Conservation (phyloP, 1,140 invertebrate genomes). For the Acromyrmex heyeri region DNA sequence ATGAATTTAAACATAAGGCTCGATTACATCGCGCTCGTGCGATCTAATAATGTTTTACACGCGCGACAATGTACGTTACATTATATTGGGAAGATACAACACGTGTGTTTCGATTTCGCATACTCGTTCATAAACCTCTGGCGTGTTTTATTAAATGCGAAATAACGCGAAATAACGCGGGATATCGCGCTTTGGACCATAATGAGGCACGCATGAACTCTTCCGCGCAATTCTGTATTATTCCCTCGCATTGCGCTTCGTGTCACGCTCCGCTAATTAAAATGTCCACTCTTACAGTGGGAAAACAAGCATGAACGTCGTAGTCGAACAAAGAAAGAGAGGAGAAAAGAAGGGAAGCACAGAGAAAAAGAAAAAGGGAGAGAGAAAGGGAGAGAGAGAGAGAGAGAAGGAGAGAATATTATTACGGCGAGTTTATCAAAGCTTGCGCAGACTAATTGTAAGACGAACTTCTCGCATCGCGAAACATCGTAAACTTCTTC, state of each 20-base stretch:
- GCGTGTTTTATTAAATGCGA: slow-evolving; percentile 32
- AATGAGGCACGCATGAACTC: slow-evolving; percentile 10
- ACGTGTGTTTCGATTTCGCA: background rate
- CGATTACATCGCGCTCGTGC: slow-evolving; percentile 1
- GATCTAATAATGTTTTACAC: background rate
- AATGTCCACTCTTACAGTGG: slow-evolving; percentile 15
- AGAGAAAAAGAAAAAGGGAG: background rate
- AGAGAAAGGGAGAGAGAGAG: too few relatives aligned
- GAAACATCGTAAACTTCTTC: slow-evolving; percentile 6
- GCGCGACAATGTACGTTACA: background rate
- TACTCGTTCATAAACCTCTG: background rate
- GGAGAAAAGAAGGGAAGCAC: background rate
- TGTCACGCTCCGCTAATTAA: slow-evolving; percentile 45
- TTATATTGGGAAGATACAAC: too few relatives aligned
- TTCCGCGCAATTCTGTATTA: slow-evolving; percentile 29
- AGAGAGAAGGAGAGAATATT: background rate
- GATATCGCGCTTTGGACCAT: background rate
- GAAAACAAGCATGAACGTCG: slow-evolving; percentile 9
- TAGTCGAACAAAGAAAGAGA: background rate
- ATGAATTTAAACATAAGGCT: slow-evolving; percentile 51
- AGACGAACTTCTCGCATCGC: slow-evolving; percentile 34
- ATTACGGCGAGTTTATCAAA: slow-evolving; percentile 25
- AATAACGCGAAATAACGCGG: background rate
- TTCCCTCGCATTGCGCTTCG: slow-evolving; percentile 27
- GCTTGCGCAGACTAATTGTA: background rate